Evolutionary conservation across 2,113 vertebrate genomes (phyloP).

Genomic region (Bufo bufo): DNA sequence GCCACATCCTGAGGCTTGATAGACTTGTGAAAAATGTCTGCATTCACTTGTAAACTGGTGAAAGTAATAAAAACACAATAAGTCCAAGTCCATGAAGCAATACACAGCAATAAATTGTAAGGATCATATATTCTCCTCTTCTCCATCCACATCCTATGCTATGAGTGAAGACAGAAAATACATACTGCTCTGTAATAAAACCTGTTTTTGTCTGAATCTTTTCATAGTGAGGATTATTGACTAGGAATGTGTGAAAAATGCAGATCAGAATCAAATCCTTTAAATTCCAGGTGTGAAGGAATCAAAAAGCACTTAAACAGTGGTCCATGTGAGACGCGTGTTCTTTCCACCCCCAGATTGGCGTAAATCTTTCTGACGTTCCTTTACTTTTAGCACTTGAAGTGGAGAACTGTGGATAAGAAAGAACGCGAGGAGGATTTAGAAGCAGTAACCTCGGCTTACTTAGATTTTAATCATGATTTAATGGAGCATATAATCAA

Average conservation of each 20-base stretch:
- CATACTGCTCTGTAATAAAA: conserved; percentile 41
- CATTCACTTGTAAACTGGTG: background rate
- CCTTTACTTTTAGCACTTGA: conserved; percentile 20
- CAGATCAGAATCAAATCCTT: conserved; percentile 49
- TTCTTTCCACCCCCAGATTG: background rate
- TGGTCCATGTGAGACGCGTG: conserved; percentile 9
- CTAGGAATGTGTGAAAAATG: conserved; percentile 53
- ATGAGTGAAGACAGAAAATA: conserved; percentile 52
- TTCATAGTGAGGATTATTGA: conserved; percentile 50
- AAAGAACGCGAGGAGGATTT: conserved; percentile 11
- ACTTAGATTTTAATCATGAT: conserved; percentile 48
- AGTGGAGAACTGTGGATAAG: conserved; percentile 36
- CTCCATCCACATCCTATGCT: conserved; percentile 14
- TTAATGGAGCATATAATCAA: conserved; percentile 46
- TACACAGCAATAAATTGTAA: conserved; percentile 21
- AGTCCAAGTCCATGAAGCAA: background rate
- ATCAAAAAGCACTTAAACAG: conserved; percentile 41
- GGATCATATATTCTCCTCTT: conserved; percentile 10
- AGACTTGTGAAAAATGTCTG: too few relatives aligned
- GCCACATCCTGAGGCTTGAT: background rate
- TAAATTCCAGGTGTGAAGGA: conserved; percentile 54
- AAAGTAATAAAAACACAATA: background rate
- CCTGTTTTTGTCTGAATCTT: conserved; percentile 40
- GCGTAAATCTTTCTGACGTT: conserved; percentile 27
- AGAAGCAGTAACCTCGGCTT: conserved; percentile 38